These are phyloP conservation scores for Silvanus unidentatus DNA, from an alignment of 2,888 invertebrate species.

Conservation along the genomic window DNA sequence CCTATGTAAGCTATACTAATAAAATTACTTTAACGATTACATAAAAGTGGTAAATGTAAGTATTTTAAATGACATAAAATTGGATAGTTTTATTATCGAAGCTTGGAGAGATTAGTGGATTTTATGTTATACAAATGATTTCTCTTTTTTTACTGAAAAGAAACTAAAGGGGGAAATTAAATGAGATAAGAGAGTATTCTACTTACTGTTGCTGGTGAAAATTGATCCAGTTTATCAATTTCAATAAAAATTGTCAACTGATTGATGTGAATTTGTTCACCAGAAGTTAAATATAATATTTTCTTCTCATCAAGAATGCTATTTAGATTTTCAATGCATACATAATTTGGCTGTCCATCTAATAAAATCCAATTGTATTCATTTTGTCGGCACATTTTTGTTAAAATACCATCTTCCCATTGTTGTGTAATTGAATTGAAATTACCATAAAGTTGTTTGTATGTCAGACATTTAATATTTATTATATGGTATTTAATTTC, in stretches of 20 bases:
- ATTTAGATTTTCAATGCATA: constrained; percentile 81
- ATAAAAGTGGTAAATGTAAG: too few species aligned
- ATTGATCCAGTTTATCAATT: constrained; percentile 69
- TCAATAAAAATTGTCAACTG: constrained; percentile 78
- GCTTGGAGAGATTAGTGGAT: too few species aligned
- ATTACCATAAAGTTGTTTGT: constrained; percentile 80
- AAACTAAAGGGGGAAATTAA: too few species aligned
- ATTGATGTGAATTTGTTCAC: constrained; percentile 69
- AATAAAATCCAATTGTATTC: constrained; percentile 83
- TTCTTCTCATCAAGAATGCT: constrained; percentile 76
- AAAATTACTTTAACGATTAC: too few species aligned
- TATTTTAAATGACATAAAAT: too few species aligned
- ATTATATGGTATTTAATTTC: constrained; percentile 41
- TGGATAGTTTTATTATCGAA: too few species aligned
- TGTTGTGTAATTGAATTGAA: constrained; percentile 75
- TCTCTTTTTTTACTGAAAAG: too few species aligned
- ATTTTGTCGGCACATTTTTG: constrained; percentile 67
- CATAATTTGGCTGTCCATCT: constrained; percentile 79
- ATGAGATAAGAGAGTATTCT: too few species aligned
- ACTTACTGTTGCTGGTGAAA: constrained; percentile 76
- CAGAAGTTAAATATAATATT: constrained; percentile 73
- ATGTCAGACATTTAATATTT: constrained; percentile 83
- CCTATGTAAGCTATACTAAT: too few species aligned
- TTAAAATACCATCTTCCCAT: constrained; percentile 78
- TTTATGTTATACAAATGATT: too few species aligned